phyloP scores from a whole-genome alignment of 2,113 vertebrate species.

The Empidonax traillii region DNA sequence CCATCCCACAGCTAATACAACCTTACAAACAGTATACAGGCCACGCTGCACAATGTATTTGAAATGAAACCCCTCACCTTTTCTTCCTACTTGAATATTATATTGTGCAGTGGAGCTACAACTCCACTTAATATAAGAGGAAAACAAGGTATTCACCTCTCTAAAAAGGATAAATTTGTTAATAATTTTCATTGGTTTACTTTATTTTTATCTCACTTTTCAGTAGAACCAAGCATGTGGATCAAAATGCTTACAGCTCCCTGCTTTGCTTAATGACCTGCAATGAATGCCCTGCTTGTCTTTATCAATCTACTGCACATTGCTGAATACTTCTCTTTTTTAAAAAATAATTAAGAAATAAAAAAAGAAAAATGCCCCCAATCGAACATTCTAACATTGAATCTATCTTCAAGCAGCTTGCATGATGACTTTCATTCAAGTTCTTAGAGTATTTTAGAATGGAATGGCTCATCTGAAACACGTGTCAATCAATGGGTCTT shows the following conservation, averaged over 20 bases:
- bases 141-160: neutral
- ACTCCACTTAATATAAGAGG: neutral
- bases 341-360: neutral
- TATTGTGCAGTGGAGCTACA: neutral
- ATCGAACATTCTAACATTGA: neutral
- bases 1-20: neutral
- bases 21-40: neutral
- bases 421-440: neutral
- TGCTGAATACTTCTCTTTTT: slow-evolving; percentile 6
- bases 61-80: neutral
- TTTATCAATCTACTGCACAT: slow-evolving; percentile 14
- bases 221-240: neutral
- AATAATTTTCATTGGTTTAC: neutral
- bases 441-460: slow-evolving; percentile 14
- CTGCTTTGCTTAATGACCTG: neutral
- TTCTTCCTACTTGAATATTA: neutral
- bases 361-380: neutral
- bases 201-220: neutral
- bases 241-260: neutral
- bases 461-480: slow-evolving; percentile 5
- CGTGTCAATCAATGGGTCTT: neutral
- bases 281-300: neutral
- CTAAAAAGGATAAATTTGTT: neutral
- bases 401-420: slow-evolving; percentile 13
- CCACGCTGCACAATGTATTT: neutral